Evolutionary conservation across 2,797 vertebrate species (phyloP).

Genomic region (Alfaro cultratus): DNA sequence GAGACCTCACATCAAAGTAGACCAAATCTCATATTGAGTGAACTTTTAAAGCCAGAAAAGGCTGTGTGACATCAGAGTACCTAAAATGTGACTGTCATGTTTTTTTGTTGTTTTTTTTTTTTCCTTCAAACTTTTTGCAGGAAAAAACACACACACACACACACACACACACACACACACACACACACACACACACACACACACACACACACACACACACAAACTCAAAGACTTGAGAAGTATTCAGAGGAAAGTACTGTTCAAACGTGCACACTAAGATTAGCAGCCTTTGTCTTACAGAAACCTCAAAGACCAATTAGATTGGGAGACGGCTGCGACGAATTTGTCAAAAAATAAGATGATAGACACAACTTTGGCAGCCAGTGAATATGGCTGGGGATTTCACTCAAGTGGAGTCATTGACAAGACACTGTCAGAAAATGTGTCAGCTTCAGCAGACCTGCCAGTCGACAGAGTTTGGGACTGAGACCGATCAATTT

Average conservation of each 20-base stretch:
- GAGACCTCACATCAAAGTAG: slow-evolving; percentile 82
- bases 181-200: no score
- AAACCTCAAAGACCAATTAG: slow-evolving; percentile 76
- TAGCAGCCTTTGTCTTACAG: slow-evolving; percentile 75
- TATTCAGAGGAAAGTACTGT: slow-evolving; percentile 55
- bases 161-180: no score
- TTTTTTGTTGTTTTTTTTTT: slow-evolving; percentile 43
- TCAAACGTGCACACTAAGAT: slow-evolving; percentile 63
- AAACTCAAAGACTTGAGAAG: slow-evolving; percentile 68
- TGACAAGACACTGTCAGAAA: slow-evolving; percentile 76
- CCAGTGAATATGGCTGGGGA: slow-evolving; percentile 69
- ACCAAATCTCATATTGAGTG: slow-evolving; percentile 77
- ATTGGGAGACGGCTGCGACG: slow-evolving; percentile 71
- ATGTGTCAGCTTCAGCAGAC: slow-evolving; percentile 75
- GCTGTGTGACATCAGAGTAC: slow-evolving; percentile 79
- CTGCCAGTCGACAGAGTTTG: slow-evolving; percentile 73
- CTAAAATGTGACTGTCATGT: slow-evolving; percentile 83
- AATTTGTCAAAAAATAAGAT: slow-evolving; percentile 76
- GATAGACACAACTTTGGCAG: slow-evolving; percentile 69
- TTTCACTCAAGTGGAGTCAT: slow-evolving; percentile 70
- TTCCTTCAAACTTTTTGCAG: slow-evolving; percentile 1
- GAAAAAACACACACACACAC: slow-evolving; percentile 40
- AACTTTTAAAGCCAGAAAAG: slow-evolving; percentile 78
- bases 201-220: slow-evolving; percentile 39
- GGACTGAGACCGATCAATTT: slow-evolving; percentile 78